phyloP scores from a whole-genome alignment of 35 echinoderm and acorn worm species.

The Amphiura filiformis region DNA sequence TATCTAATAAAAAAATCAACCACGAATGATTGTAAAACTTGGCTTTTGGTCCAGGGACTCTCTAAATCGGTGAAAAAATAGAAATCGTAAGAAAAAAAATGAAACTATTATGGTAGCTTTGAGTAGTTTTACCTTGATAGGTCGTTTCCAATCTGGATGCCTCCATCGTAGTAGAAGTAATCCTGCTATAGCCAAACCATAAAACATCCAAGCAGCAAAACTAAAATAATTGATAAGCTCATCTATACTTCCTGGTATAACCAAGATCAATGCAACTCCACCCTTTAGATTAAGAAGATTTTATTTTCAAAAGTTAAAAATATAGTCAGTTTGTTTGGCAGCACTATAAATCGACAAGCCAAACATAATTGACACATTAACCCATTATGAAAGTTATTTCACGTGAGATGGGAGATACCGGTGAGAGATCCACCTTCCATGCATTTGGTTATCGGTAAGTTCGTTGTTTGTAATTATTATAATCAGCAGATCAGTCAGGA shows the following conservation, averaged over 20 bases:
- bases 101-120: too few species aligned
- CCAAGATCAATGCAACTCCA: constrained; percentile 32
- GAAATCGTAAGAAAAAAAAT: too few species aligned
- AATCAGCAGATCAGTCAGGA: too few species aligned
- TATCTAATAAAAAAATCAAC: too few species aligned
- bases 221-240: constrained; percentile 67
- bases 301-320: not conserved
- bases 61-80: too few species aligned
- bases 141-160: constrained; percentile 47
- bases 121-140: constrained; percentile 60
- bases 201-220: constrained; percentile 71
- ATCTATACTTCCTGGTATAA: constrained; percentile 48
- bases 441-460: too few species aligned
- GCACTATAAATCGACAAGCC: not conserved
- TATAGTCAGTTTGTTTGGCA: not conserved
- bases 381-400: too few species aligned
- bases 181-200: constrained; percentile 22
- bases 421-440: too few species aligned
- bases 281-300: constrained; percentile 8
- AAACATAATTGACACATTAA: not conserved
- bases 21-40: too few species aligned
- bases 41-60: too few species aligned
- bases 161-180: constrained; percentile 42
- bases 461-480: too few species aligned
- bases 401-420: too few species aligned